Evolutionary conservation across 2,113 vertebrate species (phyloP).

Genomic region (Microcebus lehilahytsara): DNA sequence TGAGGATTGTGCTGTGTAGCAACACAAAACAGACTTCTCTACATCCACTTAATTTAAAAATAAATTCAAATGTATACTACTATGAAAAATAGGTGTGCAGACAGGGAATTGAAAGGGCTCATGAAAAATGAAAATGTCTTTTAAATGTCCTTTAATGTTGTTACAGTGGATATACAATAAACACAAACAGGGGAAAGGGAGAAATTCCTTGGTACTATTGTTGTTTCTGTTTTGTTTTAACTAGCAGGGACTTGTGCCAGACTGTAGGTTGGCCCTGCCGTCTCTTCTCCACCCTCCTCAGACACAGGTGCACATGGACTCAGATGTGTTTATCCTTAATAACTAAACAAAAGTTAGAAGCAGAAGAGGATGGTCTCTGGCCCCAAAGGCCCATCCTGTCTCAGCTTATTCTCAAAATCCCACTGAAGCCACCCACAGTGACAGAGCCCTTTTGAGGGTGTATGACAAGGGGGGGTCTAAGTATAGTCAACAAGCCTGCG

Average conservation of each 20-base stretch:
- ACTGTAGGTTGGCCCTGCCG: neutral
- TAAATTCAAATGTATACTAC: neutral
- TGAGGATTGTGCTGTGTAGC: neutral
- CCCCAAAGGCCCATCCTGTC: neutral
- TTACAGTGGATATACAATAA: neutral
- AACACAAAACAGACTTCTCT: neutral
- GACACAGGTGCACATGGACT: neutral
- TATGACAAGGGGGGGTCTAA: neutral
- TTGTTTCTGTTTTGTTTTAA: neutral
- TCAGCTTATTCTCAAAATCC: neutral
- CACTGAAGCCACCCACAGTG: neutral
- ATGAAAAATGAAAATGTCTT: neutral
- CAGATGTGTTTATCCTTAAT: neutral
- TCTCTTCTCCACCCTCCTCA: neutral
- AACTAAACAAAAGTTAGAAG: neutral
- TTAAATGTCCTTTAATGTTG: conserved; percentile 43
- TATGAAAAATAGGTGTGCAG: neutral
- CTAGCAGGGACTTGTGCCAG: neutral
- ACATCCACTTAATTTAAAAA: neutral
- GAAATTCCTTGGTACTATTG: neutral
- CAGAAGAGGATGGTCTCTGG: neutral
- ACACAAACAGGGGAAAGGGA: neutral
- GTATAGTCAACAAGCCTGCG: neutral
- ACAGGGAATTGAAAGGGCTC: neutral
- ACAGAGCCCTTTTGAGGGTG: neutral